phyloP scores from a whole-genome alignment of 2,797 vertebrate species.

The Pterois miles region DNA sequence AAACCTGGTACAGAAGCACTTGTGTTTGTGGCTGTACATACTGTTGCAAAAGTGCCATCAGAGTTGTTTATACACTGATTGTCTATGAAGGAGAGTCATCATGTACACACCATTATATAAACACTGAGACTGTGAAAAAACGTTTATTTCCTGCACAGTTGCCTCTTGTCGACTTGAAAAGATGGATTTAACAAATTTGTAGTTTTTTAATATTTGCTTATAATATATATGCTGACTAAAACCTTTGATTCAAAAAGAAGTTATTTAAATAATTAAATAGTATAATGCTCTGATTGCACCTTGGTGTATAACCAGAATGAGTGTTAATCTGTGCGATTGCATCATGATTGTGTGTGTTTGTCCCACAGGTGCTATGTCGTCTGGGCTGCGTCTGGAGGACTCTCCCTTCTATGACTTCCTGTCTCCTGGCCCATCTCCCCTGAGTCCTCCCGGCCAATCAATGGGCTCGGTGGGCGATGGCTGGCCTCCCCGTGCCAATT shows the following conservation, averaged over 20 bases:
- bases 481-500: conserved; percentile 99
- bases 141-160: not conserved
- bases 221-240: not conserved
- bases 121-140: no score
- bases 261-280: not conserved
- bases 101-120: not conserved
- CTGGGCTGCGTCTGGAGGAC: conserved; percentile 98
- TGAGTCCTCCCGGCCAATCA: conserved; percentile 92
- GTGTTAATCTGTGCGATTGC: not conserved
- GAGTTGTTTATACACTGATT: not conserved
- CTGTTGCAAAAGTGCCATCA: not conserved
- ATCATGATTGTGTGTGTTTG: not conserved
- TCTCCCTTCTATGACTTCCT: conserved; percentile 96
- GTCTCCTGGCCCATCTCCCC: conserved; percentile 93
- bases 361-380: conserved; percentile 95
- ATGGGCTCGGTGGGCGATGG: conserved; percentile 94
- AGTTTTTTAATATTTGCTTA: not conserved
- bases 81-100: not conserved
- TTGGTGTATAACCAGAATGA: not conserved
- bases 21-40: not conserved
- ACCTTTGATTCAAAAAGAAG: not conserved
- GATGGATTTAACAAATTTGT: not conserved
- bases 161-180: not conserved
- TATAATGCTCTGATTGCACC: not conserved
- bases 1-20: conserved; percentile 89